Evolutionary conservation across 2,113 vertebrate species (phyloP).

Genomic region (Anguilla rostrata): DNA sequence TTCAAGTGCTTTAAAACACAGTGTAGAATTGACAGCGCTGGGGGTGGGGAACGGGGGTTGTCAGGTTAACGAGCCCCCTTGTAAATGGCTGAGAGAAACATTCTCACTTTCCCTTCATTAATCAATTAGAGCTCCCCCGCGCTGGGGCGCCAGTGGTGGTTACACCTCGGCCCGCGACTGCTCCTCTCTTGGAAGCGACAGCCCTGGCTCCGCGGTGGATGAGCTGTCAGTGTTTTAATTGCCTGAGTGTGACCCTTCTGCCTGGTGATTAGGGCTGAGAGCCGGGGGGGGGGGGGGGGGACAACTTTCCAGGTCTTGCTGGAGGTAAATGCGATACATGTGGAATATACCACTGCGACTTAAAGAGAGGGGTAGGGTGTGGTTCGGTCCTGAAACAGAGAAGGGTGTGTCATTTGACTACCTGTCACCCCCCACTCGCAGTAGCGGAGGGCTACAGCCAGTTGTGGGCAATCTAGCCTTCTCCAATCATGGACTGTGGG

Average conservation of each 20-base stretch:
- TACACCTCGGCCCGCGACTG: conserved; percentile 12
- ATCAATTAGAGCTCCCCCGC: conserved; percentile 34
- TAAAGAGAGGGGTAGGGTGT: not conserved
- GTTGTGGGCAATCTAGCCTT: not conserved
- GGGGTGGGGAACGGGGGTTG: not conserved
- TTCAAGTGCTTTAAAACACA: not conserved
- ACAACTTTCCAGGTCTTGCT: not conserved
- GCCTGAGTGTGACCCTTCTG: conserved; percentile 44
- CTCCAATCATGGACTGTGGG: not conserved
- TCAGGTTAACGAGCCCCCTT: conserved; percentile 18
- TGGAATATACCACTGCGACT: conserved; percentile 5
- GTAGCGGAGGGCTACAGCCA: not conserved
- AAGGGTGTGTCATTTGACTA: not conserved
- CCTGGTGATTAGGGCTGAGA: conserved; percentile 40
- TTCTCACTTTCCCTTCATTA: conserved; percentile 25
- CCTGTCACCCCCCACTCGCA: not conserved
- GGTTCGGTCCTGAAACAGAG: not conserved
- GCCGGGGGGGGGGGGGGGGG: not conserved
- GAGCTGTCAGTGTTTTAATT: conserved; percentile 50
- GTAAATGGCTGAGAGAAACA: conserved; percentile 1
- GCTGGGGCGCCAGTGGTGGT: conserved; percentile 29
- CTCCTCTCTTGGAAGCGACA: conserved; percentile 29
- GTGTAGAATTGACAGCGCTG: not conserved
- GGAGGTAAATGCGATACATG: conserved; percentile 16
- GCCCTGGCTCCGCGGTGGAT: conserved; percentile 30